Percentiles rank a stretch among this genome's conserved stretches.
phyloP scores from a whole-genome alignment of 2,797 vertebrate species.

The Acestrorhynchus altus region DNA sequence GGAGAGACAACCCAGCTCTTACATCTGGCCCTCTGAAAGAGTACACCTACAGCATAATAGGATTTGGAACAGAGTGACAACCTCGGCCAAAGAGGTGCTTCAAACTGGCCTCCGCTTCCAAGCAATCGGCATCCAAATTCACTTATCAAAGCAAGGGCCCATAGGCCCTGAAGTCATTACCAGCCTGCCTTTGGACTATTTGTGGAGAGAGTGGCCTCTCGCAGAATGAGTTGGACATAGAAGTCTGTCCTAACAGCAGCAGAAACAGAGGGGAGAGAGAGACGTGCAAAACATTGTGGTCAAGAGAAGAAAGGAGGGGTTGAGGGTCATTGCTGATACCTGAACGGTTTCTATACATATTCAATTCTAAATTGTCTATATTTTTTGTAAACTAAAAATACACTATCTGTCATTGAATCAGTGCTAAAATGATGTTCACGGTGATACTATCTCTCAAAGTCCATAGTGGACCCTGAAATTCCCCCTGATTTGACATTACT shows the following conservation, averaged over 20 bases:
- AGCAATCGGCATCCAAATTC: constrained; percentile 55
- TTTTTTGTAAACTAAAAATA: no score
- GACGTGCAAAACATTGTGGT: no score
- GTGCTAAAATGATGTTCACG: no score
- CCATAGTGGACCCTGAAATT: no score
- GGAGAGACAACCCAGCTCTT: constrained; percentile 44
- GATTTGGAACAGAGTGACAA: constrained; percentile 52
- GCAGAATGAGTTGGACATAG: constrained; percentile 41
- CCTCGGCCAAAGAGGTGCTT: constrained; percentile 52
- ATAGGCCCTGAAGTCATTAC: constrained; percentile 62
- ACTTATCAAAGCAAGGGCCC: constrained; percentile 60
- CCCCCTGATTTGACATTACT: no score
- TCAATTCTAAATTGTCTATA: no score
- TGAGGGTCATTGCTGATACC: no score
- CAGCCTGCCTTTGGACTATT: constrained; percentile 53
- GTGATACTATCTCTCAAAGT: no score
- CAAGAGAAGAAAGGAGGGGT: no score
- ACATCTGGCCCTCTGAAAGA: constrained; percentile 50
- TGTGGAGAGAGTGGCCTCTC: constrained; percentile 58
- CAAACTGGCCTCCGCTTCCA: constrained; percentile 52
- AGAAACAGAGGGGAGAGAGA: neutral
- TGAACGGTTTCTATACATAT: no score
- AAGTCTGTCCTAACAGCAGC: constrained; percentile 30
- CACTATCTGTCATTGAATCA: no score
- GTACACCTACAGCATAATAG: constrained; percentile 55